Evolutionary conservation across 2,888 invertebrate genomes (phyloP).

Genomic region (Drosophila mettleri): DNA sequence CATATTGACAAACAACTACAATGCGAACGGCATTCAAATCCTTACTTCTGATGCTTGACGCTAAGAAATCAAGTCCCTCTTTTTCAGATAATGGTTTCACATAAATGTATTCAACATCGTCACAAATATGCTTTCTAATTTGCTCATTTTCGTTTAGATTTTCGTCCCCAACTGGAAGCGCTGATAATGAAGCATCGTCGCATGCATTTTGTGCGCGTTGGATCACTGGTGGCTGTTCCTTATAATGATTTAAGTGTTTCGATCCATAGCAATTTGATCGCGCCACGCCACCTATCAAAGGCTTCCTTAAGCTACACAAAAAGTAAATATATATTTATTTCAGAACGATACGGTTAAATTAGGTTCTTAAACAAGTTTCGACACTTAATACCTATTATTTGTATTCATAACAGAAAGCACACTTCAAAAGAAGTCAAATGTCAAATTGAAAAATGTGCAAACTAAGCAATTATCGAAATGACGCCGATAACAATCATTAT

Average conservation of each 20-base stretch:
- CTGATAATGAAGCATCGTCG: neutral
- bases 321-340: neutral
- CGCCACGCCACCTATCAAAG: neutral
- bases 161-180: neutral
- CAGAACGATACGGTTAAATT: neutral
- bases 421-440: neutral
- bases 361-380: neutral
- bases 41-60: conserved; percentile 14
- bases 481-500: conserved; percentile 12
- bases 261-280: neutral
- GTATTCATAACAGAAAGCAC: neutral
- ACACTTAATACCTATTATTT: neutral
- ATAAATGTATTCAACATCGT: conserved; percentile 29
- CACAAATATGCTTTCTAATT: neutral
- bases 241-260: neutral
- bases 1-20: conserved; percentile 29
- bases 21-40: conserved; percentile 31
- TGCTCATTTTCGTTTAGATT: neutral
- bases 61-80: conserved; percentile 7
- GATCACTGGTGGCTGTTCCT: neutral
- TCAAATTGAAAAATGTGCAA: neutral
- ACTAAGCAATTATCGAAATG: conserved; percentile 10
- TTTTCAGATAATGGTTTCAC: neutral
- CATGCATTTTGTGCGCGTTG: neutral
- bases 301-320: neutral